These are phyloP conservation scores for Temnopleurus reevesii DNA, from an alignment of 53 echinoderm and acorn worm genomes.

Conservation along the genomic window DNA sequence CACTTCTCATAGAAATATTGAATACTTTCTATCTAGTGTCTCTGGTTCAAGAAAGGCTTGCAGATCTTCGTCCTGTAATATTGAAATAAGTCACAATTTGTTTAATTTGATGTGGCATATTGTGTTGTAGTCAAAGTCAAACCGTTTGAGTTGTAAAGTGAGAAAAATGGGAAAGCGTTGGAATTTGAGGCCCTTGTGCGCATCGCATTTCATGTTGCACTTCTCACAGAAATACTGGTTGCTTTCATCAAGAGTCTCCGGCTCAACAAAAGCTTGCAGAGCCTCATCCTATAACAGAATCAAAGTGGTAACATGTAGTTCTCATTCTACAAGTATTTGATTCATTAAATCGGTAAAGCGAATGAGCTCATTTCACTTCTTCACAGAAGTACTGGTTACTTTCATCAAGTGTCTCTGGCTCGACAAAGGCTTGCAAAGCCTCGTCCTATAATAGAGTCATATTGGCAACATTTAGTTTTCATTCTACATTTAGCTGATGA, in stretches of 20 bases:
- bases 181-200: constrained; percentile 97
- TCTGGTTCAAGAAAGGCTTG: too few relatives aligned
- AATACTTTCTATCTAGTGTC: too few relatives aligned
- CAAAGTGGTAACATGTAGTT: too few relatives aligned
- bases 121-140: constrained; percentile 97
- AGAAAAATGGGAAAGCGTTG: constrained; percentile 88
- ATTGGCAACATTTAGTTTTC: too few relatives aligned
- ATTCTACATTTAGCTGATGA: too few relatives aligned
- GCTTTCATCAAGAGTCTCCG: constrained; percentile 86
- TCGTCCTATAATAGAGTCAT: constrained; percentile 82
- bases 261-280: constrained; percentile 84
- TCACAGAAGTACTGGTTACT: constrained; percentile 98
- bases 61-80: too few relatives aligned
- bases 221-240: constrained; percentile 98
- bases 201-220: constrained; percentile 96
- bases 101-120: constrained; percentile 91
- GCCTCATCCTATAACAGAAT: constrained; percentile 82
- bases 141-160: constrained; percentile 90
- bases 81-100: too few relatives aligned
- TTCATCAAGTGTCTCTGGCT: constrained; percentile 87
- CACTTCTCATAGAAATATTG: too few relatives aligned
- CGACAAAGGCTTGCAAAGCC: constrained; percentile 87
- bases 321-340: too few relatives aligned
- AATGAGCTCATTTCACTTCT: too few relatives aligned
- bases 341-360: too few relatives aligned